Evolutionary conservation across 1,140 invertebrate species (phyloP).

Genomic region (Drosophila tsacasi): DNA sequence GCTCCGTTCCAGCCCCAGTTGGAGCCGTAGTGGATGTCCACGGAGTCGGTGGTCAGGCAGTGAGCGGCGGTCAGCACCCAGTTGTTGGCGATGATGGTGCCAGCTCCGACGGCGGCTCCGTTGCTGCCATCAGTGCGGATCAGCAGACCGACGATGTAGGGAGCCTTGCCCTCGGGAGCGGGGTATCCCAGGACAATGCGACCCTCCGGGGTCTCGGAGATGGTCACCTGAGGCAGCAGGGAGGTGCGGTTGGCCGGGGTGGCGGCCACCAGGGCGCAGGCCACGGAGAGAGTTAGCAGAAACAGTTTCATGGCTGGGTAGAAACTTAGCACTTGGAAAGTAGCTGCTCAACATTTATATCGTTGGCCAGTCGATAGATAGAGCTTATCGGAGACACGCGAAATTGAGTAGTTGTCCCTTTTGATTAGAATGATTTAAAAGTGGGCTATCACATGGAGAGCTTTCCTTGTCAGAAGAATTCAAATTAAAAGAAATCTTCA

Average conservation of each 20-base stretch:
- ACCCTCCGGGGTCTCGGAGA: constrained; percentile 7
- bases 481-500: neutral
- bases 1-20: too few relatives aligned
- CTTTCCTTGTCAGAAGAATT: neutral
- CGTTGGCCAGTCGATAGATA: too few relatives aligned
- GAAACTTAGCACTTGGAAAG: neutral
- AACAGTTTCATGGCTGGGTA: constrained; percentile 47
- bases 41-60: too few relatives aligned
- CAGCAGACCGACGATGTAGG: constrained; percentile 85
- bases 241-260: constrained; percentile 22
- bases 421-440: neutral
- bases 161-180: constrained; percentile 84
- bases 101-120: constrained; percentile 85
- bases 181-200: constrained; percentile 64
- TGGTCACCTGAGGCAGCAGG: constrained; percentile 6
- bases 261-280: constrained; percentile 25
- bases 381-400: too few relatives aligned
- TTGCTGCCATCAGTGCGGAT: constrained; percentile 72
- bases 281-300: constrained; percentile 25
- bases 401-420: neutral
- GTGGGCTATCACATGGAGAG: too few relatives aligned
- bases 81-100: constrained; percentile 86
- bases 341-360: too few relatives aligned
- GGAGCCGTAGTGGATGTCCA: too few relatives aligned
- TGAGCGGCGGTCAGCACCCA: constrained; percentile 86